Evolutionary conservation across 2,797 vertebrate genomes (phyloP).

Genomic region (Muscicapa striata): DNA sequence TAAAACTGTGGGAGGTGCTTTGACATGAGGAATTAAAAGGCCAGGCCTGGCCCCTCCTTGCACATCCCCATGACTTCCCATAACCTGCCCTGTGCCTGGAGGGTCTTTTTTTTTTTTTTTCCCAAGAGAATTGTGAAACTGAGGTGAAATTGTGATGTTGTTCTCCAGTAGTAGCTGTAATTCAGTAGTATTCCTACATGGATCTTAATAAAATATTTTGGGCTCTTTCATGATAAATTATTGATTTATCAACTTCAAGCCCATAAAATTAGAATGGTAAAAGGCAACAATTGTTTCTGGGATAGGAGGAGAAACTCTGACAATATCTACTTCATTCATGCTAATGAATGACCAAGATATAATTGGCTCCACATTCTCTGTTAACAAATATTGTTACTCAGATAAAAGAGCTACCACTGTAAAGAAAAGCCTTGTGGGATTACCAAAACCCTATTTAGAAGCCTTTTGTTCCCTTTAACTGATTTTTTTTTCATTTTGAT

Average conservation of each 20-base stretch:
- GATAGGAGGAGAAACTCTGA: neutral
- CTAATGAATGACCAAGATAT: neutral
- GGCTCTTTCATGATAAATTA: neutral
- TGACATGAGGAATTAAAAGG: neutral
- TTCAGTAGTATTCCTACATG: neutral
- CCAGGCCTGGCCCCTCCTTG: neutral
- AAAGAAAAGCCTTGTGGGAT: neutral
- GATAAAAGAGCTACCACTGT: neutral
- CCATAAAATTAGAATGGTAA: neutral
- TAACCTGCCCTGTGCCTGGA: neutral
- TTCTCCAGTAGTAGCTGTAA: neutral
- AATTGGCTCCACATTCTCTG: neutral
- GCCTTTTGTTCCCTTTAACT: neutral
- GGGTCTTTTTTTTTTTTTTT: too few species aligned
- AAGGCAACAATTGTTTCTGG: neutral
- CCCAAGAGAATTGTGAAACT: neutral
- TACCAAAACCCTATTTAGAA: neutral
- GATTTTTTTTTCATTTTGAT: neutral
- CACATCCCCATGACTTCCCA: neutral
- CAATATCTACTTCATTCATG: neutral
- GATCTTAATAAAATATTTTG: neutral
- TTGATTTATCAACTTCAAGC: neutral
- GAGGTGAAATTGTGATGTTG: neutral
- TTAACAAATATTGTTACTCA: neutral
- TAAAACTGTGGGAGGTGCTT: neutral